phyloP scores from a whole-genome alignment of 2,797 vertebrate species.

The Chelidonichthys spinosus region DNA sequence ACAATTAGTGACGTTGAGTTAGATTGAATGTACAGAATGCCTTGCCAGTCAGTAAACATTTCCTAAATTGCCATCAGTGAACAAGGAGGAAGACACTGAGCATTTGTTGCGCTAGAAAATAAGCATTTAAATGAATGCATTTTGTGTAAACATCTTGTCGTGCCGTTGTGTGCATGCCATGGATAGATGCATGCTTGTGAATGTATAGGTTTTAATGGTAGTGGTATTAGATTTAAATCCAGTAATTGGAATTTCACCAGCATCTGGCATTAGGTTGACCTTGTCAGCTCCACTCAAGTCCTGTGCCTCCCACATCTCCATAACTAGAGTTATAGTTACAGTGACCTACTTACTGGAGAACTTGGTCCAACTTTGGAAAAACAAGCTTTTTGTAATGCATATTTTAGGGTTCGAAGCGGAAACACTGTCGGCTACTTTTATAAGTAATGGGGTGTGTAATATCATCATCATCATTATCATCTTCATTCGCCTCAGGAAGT shows the following conservation, averaged over 20 bases:
- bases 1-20: not conserved
- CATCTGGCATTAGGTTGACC: slow-evolving; percentile 37
- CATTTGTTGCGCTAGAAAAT: not conserved
- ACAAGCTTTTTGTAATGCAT: slow-evolving; percentile 47
- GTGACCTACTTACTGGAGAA: slow-evolving; percentile 65
- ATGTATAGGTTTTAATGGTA: not conserved
- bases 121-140: not conserved
- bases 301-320: slow-evolving; percentile 34
- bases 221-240: slow-evolving; percentile 14
- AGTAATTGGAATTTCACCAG: slow-evolving; percentile 35
- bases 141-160: not conserved
- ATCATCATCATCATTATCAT: slow-evolving; percentile 18
- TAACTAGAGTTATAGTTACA: slow-evolving; percentile 47
- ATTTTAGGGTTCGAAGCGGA: slow-evolving; percentile 44
- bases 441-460: slow-evolving; percentile 12
- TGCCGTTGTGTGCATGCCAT: not conserved
- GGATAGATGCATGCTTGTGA: not conserved
- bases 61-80: not conserved
- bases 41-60: not conserved
- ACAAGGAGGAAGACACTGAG: not conserved
- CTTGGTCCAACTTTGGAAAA: slow-evolving; percentile 56
- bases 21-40: not conserved
- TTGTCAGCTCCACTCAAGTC: slow-evolving; percentile 20
- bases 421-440: slow-evolving; percentile 16
- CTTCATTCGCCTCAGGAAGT: not conserved